A percentile compares a stretch with the other conserved stretches of the same genome.
Conservation (phyloP, 2,888 invertebrate species). For the Baronia brevicornis region DNA sequence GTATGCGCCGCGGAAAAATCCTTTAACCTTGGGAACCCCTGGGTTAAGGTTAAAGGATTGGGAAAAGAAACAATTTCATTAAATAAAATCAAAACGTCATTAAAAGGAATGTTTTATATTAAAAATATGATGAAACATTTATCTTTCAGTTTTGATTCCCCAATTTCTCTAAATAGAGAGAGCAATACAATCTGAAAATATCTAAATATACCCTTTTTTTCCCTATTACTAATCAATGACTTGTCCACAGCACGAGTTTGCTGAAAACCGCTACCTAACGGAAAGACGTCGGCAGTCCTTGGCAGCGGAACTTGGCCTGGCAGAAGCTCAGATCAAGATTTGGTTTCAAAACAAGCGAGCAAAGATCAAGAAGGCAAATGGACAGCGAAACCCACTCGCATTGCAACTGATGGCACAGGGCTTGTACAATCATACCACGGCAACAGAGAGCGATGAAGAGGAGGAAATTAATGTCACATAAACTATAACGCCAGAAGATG, state of each 20-base stretch:
- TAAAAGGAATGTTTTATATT: no score
- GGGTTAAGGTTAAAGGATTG: no score
- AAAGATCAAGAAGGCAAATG: conserved; percentile 94
- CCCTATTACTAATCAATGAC: not conserved
- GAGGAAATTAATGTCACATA: conserved; percentile 23
- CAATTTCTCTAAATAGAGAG: no score
- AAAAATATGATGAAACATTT: no score
- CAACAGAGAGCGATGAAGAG: conserved; percentile 27
- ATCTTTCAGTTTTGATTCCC: no score
- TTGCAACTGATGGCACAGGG: conserved; percentile 96
- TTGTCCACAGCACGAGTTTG: conserved; percentile 85
- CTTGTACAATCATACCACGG: conserved; percentile 86
- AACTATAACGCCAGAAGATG: conserved; percentile 45
- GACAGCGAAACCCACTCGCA: conserved; percentile 89
- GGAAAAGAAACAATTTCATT: no score
- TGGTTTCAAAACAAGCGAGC: conserved; percentile 99
- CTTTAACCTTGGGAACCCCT: no score
- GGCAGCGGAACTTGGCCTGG: conserved; percentile 92
- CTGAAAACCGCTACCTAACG: conserved; percentile 93
- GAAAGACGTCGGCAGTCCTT: conserved; percentile 92
- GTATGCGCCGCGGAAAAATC: no score
- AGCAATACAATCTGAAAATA: no score
- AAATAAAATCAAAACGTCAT: no score
- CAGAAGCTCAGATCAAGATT: conserved; percentile 98
- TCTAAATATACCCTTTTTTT: not conserved